Evolutionary conservation across 2,888 invertebrate genomes (phyloP).

Genomic region (Platycheirus rosarum): DNA sequence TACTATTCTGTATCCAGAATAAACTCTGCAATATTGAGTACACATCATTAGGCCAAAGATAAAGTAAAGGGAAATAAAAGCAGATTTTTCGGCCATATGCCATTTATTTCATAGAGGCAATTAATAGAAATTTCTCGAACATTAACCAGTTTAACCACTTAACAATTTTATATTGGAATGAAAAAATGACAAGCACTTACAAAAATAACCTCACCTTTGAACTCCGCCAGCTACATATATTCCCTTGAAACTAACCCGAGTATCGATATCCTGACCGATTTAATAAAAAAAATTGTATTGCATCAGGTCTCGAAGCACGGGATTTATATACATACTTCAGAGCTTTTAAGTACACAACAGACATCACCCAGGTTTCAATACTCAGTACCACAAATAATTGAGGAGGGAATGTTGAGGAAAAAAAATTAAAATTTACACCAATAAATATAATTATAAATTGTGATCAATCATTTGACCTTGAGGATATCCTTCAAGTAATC

Average conservation of each 20-base stretch:
- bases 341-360: not conserved
- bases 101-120: no score
- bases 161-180: conserved; percentile 2
- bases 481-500: not conserved
- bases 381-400: not conserved
- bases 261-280: not conserved
- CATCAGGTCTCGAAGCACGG: not conserved
- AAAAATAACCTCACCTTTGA: not conserved
- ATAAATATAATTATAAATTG: no score
- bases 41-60: no score
- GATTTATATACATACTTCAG: not conserved
- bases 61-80: no score
- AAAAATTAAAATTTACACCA: no score
- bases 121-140: no score
- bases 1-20: no score
- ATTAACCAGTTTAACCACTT: not conserved
- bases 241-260: not conserved
- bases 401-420: no score
- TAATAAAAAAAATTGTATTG: not conserved
- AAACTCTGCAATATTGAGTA: no score
- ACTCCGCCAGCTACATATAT: not conserved
- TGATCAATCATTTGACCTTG: not conserved
- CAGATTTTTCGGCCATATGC: no score
- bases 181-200: not conserved
- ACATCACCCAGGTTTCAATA: not conserved